Base-by-base conservation (phyloP, 2,113 vertebrate genomes). In the Hippocampus comes region DNA sequence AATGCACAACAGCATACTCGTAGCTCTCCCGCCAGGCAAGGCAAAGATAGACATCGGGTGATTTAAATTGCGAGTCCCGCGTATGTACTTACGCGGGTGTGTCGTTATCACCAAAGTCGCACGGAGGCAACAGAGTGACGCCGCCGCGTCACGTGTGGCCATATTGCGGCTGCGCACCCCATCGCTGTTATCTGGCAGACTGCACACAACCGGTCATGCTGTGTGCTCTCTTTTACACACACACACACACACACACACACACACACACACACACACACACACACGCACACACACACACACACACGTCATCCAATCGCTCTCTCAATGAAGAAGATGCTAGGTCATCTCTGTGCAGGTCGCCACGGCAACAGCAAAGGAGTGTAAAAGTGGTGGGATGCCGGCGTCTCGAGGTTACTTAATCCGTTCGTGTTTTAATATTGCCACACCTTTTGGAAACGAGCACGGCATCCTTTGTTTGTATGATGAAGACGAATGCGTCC, bases 401-500 rank as follows among this genome's bases (percentile, higher is more conserved):
- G 73, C 83, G 56, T 82, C 84, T 90, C 88, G 89, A 89, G 87
- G 89, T 90, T 89, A 90, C 80, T 86, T 85, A 86, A 82, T 87
- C 71, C 85, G 82, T 85, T 90, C 82, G 86, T 89, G 87, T 89
- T 86, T 88, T 89, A 89, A 89, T 88, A 89, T 86, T 76, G 82
- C 68, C 60, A 86, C 77, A 79, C 67, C 67, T 78, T 48, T 84
- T 82, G 84, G 77, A 88, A 82, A 23, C 21, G 2, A 60, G 25
- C 57, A 84, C 84, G 82, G 81, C 77, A 85, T 77, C 75, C 75
- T 69, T 74, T 78, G 76, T 79, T 80, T 80, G 20, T n/a, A 7
- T 83, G 82, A 89, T 86, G 84, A 87, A 89, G 85, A 80, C 67
- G 30, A 78, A n/a, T 57, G 2, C 0, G 20, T 15, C 71, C 71